Evolutionary conservation across 2,888 invertebrate species (phyloP).

Genomic region (Oxystoma pomonae): DNA sequence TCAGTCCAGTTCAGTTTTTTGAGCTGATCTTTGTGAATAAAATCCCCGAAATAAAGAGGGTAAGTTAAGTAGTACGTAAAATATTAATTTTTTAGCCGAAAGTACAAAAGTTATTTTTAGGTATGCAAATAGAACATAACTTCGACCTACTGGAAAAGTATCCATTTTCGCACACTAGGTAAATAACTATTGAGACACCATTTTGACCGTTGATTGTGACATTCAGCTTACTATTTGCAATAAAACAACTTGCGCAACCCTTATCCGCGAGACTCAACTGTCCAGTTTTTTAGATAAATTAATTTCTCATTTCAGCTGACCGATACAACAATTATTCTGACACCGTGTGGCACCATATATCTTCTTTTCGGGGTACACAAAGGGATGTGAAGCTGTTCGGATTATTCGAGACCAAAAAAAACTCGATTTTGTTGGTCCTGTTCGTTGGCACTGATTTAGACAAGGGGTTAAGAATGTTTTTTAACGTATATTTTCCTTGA

Average conservation of each 20-base stretch:
- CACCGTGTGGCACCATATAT: background rate
- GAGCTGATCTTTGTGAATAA: too few relatives aligned
- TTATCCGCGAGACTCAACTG: background rate
- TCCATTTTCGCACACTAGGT: too few relatives aligned
- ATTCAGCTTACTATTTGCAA: too few relatives aligned
- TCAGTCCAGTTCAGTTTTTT: too few relatives aligned
- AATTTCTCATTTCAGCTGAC: background rate
- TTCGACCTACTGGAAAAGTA: too few relatives aligned
- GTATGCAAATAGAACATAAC: too few relatives aligned
- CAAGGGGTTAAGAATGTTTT: background rate
- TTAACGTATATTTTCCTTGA: background rate
- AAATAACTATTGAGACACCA: too few relatives aligned
- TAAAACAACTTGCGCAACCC: background rate
- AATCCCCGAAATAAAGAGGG: too few relatives aligned
- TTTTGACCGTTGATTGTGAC: background rate
- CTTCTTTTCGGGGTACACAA: background rate
- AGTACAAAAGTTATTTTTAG: too few relatives aligned
- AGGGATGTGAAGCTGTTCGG: background rate
- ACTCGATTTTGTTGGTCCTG: background rate
- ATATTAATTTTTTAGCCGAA: too few relatives aligned
- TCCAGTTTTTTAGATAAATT: background rate
- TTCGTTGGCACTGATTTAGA: background rate
- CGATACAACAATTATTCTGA: background rate
- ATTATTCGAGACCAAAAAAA: background rate
- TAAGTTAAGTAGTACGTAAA: too few relatives aligned